These are phyloP conservation scores for Myotis findleyi DNA, from an alignment of 2,797 vertebrate genomes.

Conservation along the genomic window DNA sequence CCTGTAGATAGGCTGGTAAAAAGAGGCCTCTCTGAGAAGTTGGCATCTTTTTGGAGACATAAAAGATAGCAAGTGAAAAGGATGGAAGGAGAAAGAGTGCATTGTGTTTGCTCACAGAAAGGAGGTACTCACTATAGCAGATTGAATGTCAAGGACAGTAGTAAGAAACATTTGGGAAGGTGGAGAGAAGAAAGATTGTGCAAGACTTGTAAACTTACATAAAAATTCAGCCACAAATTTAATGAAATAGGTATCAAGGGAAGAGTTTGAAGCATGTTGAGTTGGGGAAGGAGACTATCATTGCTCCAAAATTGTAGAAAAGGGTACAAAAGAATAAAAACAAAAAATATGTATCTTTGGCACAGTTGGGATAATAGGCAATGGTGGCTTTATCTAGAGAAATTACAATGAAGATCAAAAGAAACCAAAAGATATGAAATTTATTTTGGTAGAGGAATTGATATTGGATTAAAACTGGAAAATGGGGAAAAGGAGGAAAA, in stretches of 20 bases:
- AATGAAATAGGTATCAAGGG: background rate
- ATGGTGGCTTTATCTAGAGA: background rate
- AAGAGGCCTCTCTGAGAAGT: background rate
- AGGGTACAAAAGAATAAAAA: background rate
- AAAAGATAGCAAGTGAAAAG: background rate
- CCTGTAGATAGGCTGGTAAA: background rate
- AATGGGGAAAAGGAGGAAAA: background rate
- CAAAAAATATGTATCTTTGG: background rate
- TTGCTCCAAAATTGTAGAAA: background rate
- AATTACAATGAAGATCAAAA: background rate
- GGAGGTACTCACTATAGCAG: background rate
- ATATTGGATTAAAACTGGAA: background rate
- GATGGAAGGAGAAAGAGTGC: background rate
- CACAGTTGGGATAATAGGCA: background rate
- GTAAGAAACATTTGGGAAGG: background rate
- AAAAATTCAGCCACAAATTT: background rate
- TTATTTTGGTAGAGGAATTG: background rate
- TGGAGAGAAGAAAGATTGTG: background rate
- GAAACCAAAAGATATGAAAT: background rate
- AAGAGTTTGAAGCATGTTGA: background rate
- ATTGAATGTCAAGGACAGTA: background rate
- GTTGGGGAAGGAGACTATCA: background rate
- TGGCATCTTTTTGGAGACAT: background rate
- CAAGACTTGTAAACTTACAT: background rate
- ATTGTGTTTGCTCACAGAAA: background rate